A percentile compares a stretch with the other conserved stretches of the same genome.
Conservation (phyloP, 2,797 vertebrate species). For the Pseudochromis fuscus region DNA sequence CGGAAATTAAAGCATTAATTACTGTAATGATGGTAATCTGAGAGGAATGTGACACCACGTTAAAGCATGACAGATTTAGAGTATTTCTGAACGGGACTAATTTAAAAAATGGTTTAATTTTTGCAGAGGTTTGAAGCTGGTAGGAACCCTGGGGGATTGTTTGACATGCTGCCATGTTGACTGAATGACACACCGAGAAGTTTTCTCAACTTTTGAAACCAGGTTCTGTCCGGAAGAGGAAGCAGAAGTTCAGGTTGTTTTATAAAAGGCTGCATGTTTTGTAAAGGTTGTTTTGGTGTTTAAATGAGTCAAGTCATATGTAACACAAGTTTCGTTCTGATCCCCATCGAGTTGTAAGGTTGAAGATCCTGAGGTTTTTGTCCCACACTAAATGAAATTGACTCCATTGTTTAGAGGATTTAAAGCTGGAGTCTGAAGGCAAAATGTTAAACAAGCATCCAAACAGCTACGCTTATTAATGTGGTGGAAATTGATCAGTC, state of each 20-base stretch:
- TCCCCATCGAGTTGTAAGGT: too few relatives aligned
- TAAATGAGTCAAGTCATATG: background rate
- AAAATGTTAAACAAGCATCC: too few relatives aligned
- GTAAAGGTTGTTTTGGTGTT: constrained; percentile 14
- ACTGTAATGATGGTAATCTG: constrained; percentile 84
- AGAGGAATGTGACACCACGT: constrained; percentile 78
- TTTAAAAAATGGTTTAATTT: constrained; percentile 80
- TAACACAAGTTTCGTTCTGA: background rate
- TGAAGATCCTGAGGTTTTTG: too few relatives aligned
- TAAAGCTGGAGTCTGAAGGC: too few relatives aligned
- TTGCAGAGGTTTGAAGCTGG: constrained; percentile 75
- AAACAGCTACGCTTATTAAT: too few relatives aligned
- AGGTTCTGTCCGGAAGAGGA: constrained; percentile 17
- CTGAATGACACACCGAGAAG: constrained; percentile 45
- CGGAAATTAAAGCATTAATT: constrained; percentile 84
- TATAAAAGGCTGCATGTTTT: background rate
- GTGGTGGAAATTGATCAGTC: too few relatives aligned
- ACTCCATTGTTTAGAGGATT: too few relatives aligned
- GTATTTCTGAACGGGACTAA: constrained; percentile 77
- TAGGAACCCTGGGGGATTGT: constrained; percentile 66
- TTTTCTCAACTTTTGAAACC: constrained; percentile 39
- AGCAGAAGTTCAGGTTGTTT: constrained; percentile 1
- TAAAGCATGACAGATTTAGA: constrained; percentile 83
- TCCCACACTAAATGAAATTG: too few relatives aligned
- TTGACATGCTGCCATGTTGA: constrained; percentile 69